Base-by-base conservation (phyloP, 35 echinoderm and acorn worm species). In the Stichopus chloronotus region DNA sequence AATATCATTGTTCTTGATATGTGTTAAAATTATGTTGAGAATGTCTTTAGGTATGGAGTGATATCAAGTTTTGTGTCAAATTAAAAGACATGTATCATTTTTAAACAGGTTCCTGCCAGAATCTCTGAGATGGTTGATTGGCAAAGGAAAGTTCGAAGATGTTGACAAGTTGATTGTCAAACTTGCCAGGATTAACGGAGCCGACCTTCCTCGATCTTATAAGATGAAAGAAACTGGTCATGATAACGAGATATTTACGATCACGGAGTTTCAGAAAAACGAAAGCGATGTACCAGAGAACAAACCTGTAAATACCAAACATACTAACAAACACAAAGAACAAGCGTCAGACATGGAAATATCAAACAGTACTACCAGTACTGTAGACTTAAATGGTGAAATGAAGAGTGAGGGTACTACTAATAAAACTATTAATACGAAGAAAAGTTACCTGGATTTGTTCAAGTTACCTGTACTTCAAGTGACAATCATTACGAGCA, bases 401-500 rank as follows among this genome's bases (percentile, higher is more conserved):
- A n/a, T 9, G 11, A 23, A 58, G 52, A 85, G 11, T 1, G 8
- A 2, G 19, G n/a, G 11, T 2, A 17, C 25, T 4, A 85, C 7
- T 58, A 56, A 17, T 8, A 7, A 25, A 55, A 9, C 22, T 5
- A 8, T 58, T 12, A 56, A 85, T 19, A 85, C 7, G 4, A 6
- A 58, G n/a, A 58, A n/a, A 58, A 30, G 7, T 21, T 4, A 58
- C 58, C n/a, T 85, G 54, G 59, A 25, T 63, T 19, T 89, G 20
- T 89, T 89, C 52, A 89, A 71, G 22, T 61, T 61, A 25, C 87
- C 87, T 13, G 25, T 89, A 21, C 87, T 89, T 7, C 87, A 72
- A 52, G 57, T 89, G 4, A 89, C 87, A 3, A 5, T 89, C 8
- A 60, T 89, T 8, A 71, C 30, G 12, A 53, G 57, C 4, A 25